A percentile compares a stretch with the other conserved stretches of the same genome.
phyloP scores from a whole-genome alignment of 2,113 vertebrate species.

The Sarotherodon lohbergeri region DNA sequence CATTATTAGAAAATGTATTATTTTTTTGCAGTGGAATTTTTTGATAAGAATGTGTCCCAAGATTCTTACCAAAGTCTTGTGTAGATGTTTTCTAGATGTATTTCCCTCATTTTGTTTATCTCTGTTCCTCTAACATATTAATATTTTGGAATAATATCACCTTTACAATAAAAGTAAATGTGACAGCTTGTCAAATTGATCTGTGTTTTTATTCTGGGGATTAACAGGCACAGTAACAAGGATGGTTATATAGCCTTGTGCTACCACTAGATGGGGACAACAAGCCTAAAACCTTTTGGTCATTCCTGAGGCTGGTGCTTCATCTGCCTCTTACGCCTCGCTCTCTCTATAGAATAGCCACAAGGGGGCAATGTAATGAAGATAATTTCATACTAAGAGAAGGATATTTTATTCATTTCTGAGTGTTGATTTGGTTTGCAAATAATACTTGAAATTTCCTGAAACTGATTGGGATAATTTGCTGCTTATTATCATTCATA shows the following conservation, averaged over 20 bases:
- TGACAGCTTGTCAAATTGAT: constrained; percentile 59
- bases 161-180: constrained; percentile 86
- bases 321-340: neutral
- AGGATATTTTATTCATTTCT: neutral
- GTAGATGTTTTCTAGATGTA: constrained; percentile 85
- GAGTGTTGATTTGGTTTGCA: neutral
- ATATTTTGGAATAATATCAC: constrained; percentile 90
- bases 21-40: constrained; percentile 69
- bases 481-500: neutral
- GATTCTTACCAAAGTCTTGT: constrained; percentile 90
- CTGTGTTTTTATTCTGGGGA: constrained; percentile 16
- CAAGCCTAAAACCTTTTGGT: neutral
- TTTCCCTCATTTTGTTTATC: constrained; percentile 57
- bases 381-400: neutral
- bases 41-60: constrained; percentile 75
- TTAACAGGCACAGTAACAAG: too few species aligned
- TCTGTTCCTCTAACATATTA: constrained; percentile 69
- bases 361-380: neutral
- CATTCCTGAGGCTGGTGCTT: neutral
- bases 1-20: constrained; percentile 57
- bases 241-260: neutral
- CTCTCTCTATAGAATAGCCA: neutral
- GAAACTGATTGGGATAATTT: neutral
- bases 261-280: constrained; percentile 57
- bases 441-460: neutral